A percentile compares a stretch with the other conserved stretches of the same genome.
phyloP scores from a whole-genome alignment of 1,140 invertebrate species.

The Oncopodura yosiiana region DNA sequence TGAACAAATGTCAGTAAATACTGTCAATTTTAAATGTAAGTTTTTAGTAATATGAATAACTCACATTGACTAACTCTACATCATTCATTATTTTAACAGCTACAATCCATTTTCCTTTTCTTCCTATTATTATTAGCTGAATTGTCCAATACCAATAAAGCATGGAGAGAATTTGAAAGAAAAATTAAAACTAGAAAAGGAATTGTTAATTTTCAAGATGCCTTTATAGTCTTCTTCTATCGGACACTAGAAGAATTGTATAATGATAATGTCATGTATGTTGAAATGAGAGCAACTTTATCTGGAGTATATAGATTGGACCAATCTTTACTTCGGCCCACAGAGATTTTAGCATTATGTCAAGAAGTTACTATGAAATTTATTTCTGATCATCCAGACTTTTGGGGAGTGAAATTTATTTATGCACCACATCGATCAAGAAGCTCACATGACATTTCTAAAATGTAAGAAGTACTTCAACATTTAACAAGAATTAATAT shows the following conservation, averaged over 20 bases:
- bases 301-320: conserved; percentile 44
- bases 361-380: conserved; percentile 49
- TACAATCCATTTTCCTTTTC: conserved; percentile 47
- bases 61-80: conserved; percentile 48
- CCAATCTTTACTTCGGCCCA: conserved; percentile 45
- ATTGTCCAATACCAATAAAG: conserved; percentile 53
- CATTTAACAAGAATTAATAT: not conserved
- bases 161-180: conserved; percentile 56
- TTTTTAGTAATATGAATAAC: too few species aligned
- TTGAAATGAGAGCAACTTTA: conserved; percentile 58
- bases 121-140: conserved; percentile 27
- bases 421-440: conserved; percentile 46
- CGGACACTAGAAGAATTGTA: conserved; percentile 58
- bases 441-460: conserved; percentile 1
- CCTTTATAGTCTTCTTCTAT: conserved; percentile 61
- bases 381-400: conserved; percentile 54
- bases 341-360: conserved; percentile 50
- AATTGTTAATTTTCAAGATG: conserved; percentile 56
- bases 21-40: conserved; percentile 37
- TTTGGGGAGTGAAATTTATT: conserved; percentile 57
- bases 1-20: conserved; percentile 38
- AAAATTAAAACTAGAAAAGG: conserved; percentile 52
- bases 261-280: conserved; percentile 67
- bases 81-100: conserved; percentile 49
- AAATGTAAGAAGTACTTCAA: not conserved